Percentiles rank a stretch among this genome's conserved stretches.
Conservation (phyloP, 2,888 invertebrate genomes). For the Ariolimax columbianus region DNA sequence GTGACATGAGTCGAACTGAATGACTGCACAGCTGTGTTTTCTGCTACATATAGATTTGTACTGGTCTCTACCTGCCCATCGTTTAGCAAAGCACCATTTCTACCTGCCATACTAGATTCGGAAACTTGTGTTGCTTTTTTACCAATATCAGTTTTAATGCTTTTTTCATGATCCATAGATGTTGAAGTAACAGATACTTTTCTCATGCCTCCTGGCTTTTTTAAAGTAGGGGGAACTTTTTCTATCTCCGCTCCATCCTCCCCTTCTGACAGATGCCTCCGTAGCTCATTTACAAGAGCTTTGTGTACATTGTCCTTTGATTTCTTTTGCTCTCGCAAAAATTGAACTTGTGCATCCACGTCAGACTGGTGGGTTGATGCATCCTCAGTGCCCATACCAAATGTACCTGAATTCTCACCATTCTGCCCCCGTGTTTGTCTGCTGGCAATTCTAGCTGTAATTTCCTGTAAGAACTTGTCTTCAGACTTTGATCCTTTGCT, state of each 20-base stretch:
- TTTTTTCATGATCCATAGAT: background rate
- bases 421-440: slow-evolving; percentile 28
- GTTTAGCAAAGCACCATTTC: background rate
- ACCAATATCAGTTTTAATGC: slow-evolving; percentile 10
- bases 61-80: slow-evolving; percentile 5
- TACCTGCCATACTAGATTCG: background rate
- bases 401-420: slow-evolving; percentile 27
- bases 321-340: slow-evolving; percentile 46
- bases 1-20: background rate
- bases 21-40: background rate
- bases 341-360: slow-evolving; percentile 21
- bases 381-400: background rate
- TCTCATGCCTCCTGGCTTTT: slow-evolving; percentile 12
- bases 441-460: slow-evolving; percentile 50
- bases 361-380: background rate
- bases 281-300: slow-evolving; percentile 49
- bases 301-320: slow-evolving; percentile 49
- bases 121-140: background rate
- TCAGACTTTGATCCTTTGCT: slow-evolving; percentile 15
- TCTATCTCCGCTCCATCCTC: slow-evolving; percentile 31
- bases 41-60: background rate
- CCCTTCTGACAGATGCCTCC: slow-evolving; percentile 47
- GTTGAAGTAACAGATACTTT: background rate
- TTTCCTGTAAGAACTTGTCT: slow-evolving; percentile 49
- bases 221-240: slow-evolving; percentile 22